Evolutionary conservation across 2,797 vertebrate species (phyloP).

Genomic region (Lithobates sylvaticus): DNA sequence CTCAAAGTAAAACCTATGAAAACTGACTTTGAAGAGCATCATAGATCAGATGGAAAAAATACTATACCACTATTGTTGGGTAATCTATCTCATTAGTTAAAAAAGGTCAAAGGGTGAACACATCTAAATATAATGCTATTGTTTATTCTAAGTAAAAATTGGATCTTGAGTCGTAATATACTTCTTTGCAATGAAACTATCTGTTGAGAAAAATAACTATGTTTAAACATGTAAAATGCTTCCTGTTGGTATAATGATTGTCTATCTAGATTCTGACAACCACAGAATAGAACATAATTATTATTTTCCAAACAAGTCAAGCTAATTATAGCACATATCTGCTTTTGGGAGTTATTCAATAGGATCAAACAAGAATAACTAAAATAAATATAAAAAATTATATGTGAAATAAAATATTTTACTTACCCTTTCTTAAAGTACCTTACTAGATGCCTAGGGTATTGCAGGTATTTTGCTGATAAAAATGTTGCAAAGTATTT

Average conservation of each 20-base stretch:
- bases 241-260: constrained; percentile 47
- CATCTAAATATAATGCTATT: constrained; percentile 8
- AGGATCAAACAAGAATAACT: neutral
- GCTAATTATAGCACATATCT: constrained; percentile 36
- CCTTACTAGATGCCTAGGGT: neutral
- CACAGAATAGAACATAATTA: constrained; percentile 29
- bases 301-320: constrained; percentile 12
- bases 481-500: neutral
- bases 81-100: constrained; percentile 9
- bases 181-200: constrained; percentile 45
- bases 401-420: neutral
- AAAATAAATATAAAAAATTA: neutral
- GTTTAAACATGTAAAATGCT: constrained; percentile 51
- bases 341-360: neutral
- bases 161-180: constrained; percentile 10
- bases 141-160: constrained; percentile 2
- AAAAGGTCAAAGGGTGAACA: constrained; percentile 16
- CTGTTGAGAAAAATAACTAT: constrained; percentile 25
- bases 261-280: constrained; percentile 25
- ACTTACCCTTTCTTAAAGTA: neutral
- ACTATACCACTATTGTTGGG: neutral
- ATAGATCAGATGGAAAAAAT: no score
- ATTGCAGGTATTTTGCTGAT: neutral
- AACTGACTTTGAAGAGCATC: no score
- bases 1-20: no score